A percentile compares a stretch with the other conserved stretches of the same genome.
These are phyloP conservation scores for Ascidia mentula DNA, from an alignment of 23 tunicate species.

Conservation along the genomic window DNA sequence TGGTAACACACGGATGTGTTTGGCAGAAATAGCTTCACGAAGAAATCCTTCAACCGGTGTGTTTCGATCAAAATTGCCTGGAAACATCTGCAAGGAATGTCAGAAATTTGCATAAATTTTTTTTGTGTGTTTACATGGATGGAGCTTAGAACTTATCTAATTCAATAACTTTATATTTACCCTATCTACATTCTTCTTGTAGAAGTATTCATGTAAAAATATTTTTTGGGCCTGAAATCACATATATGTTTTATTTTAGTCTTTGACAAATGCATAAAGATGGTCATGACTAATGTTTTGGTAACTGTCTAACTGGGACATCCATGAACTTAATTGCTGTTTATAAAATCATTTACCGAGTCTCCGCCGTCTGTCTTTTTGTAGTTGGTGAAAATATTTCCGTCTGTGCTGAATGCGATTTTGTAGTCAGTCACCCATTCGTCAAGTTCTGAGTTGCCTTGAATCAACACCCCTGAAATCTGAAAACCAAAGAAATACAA, in stretches of 20 bases:
- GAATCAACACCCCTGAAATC: conserved; percentile 64
- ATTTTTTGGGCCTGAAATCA: no score
- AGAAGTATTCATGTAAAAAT: no score
- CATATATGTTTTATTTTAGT: no score
- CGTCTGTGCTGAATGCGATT: conserved; percentile 68
- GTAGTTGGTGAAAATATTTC: conserved; percentile 46
- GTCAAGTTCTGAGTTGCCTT: conserved; percentile 44
- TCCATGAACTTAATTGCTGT: no score
- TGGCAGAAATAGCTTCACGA: conserved; percentile 69
- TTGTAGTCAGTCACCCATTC: conserved; percentile 73
- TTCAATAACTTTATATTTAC: no score
- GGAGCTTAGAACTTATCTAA: no score
- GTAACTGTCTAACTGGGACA: no score
- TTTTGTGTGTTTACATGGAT: no score
- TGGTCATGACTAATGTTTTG: no score
- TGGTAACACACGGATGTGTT: conserved; percentile 63
- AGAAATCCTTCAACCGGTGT: conserved; percentile 73
- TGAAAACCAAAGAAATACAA: conserved; percentile 15
- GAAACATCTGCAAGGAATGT: conserved; percentile 45
- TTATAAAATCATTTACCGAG: neutral
- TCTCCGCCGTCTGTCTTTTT: conserved; percentile 30
- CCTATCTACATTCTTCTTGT: no score
- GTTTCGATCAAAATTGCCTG: conserved; percentile 54
- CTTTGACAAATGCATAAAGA: no score
- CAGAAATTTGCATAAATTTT: no score